Evolutionary conservation across 2,888 invertebrate genomes (phyloP).

Genomic region (Metellina segmentata): DNA sequence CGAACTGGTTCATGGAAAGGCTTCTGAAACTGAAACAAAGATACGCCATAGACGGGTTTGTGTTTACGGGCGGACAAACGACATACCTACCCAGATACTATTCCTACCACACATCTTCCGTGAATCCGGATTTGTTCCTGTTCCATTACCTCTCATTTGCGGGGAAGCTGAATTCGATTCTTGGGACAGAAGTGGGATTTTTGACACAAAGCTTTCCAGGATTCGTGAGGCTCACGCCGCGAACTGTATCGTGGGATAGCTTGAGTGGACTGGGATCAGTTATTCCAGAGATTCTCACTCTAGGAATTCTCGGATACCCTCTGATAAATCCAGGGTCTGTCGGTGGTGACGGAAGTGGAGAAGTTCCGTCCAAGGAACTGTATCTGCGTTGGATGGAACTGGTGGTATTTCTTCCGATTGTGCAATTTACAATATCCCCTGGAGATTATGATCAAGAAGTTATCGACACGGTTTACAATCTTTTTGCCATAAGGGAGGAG

Average conservation of each 20-base stretch:
- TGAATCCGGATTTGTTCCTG: conserved; percentile 72
- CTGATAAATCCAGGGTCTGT: conserved; percentile 96
- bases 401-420: conserved; percentile 93
- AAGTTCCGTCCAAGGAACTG: conserved; percentile 89
- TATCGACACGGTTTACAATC: conserved; percentile 76
- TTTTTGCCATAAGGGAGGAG: conserved; percentile 84
- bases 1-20: conserved; percentile 89
- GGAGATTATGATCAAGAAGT: conserved; percentile 90
- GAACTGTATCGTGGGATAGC: conserved; percentile 91
- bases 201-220: conserved; percentile 88
- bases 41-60: conserved; percentile 92
- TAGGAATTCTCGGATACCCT: conserved; percentile 95
- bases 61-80: conserved; percentile 90
- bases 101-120: conserved; percentile 83
- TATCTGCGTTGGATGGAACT: conserved; percentile 95
- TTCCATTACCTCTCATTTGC: conserved; percentile 78
- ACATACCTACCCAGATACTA: conserved; percentile 93
- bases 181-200: conserved; percentile 87
- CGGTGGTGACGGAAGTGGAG: conserved; percentile 87
- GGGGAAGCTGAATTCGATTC: conserved; percentile 83
- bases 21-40: conserved; percentile 86
- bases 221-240: conserved; percentile 91
- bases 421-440: conserved; percentile 94
- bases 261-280: conserved; percentile 87
- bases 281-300: conserved; percentile 91